Evolutionary conservation across 2,797 vertebrate genomes (phyloP).

Genomic region (Poeciliopsis presidionis): DNA sequence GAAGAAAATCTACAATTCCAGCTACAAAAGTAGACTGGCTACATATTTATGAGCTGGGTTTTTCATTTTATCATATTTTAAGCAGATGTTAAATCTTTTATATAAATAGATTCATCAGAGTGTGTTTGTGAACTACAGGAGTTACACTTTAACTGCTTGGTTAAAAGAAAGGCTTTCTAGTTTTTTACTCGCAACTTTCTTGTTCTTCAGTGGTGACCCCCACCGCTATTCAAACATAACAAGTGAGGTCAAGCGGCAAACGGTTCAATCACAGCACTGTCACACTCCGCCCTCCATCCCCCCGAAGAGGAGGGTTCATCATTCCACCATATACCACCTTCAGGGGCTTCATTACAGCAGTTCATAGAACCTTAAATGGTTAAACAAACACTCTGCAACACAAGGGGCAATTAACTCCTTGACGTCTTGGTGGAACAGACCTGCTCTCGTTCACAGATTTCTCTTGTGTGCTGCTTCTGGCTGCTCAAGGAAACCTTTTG

Average conservation of each 20-base stretch:
- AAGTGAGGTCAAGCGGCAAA: conserved; percentile 92
- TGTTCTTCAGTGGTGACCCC: conserved; percentile 75
- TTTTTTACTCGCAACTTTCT: conserved; percentile 23
- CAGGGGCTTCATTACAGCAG: conserved; percentile 89
- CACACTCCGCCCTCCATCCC: conserved; percentile 76
- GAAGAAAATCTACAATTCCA: conserved; percentile 38
- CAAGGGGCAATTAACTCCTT: conserved; percentile 90
- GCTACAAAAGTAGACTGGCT: conserved; percentile 35
- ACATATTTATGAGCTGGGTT: conserved; percentile 55
- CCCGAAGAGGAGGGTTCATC: conserved; percentile 84
- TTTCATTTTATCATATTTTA: conserved; percentile 30
- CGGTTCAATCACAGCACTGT: conserved; percentile 95
- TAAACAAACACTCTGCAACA: conserved; percentile 88
- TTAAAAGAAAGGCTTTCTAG: neutral
- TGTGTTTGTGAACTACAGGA: neutral
- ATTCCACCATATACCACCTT: conserved; percentile 90
- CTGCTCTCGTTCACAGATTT: conserved; percentile 13
- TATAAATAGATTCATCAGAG: conserved; percentile 36
- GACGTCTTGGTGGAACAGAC: conserved; percentile 58
- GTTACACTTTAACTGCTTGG: neutral
- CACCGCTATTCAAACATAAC: conserved; percentile 82
- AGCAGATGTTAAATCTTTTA: conserved; percentile 54
- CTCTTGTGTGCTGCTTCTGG: conserved; percentile 13
- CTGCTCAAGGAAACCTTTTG: conserved; percentile 38
- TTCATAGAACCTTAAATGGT: conserved; percentile 89